phyloP scores from a whole-genome alignment of 2,888 invertebrate species.

The Adela reaumurella region DNA sequence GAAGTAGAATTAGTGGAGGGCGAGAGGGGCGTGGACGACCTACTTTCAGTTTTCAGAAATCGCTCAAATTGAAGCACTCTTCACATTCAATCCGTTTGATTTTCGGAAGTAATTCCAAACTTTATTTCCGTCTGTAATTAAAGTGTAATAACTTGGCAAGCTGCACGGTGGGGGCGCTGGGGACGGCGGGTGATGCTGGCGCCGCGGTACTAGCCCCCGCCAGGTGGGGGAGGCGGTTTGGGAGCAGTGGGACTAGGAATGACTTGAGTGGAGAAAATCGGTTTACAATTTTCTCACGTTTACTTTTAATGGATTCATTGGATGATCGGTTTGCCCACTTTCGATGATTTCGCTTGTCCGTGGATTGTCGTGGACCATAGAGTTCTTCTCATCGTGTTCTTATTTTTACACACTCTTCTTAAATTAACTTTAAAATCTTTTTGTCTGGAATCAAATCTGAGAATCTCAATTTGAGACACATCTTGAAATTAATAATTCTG shows the following conservation, averaged over 20 bases:
- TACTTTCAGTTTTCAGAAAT: background rate
- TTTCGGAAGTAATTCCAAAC: background rate
- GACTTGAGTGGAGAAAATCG: background rate
- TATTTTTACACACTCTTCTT: too few relatives aligned
- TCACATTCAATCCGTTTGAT: background rate
- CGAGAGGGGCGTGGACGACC: background rate
- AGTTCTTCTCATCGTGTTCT: too few relatives aligned
- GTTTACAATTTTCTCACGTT: background rate
- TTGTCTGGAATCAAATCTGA: too few relatives aligned
- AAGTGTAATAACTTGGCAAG: background rate
- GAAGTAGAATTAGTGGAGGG: too few relatives aligned
- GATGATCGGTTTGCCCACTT: too few relatives aligned
- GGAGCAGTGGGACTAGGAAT: background rate
- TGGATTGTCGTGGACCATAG: too few relatives aligned
- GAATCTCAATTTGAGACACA: too few relatives aligned
- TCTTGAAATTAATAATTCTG: too few relatives aligned
- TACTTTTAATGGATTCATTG: background rate
- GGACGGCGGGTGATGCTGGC: background rate
- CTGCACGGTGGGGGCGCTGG: background rate
- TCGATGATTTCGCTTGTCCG: too few relatives aligned
- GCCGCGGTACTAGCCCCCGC: background rate
- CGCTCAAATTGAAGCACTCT: background rate
- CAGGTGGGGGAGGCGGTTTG: conserved; percentile 7
- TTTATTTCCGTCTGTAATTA: background rate
- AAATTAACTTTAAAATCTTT: too few relatives aligned